phyloP scores from a whole-genome alignment of 2,888 invertebrate species.

The Nudaria mundana region DNA sequence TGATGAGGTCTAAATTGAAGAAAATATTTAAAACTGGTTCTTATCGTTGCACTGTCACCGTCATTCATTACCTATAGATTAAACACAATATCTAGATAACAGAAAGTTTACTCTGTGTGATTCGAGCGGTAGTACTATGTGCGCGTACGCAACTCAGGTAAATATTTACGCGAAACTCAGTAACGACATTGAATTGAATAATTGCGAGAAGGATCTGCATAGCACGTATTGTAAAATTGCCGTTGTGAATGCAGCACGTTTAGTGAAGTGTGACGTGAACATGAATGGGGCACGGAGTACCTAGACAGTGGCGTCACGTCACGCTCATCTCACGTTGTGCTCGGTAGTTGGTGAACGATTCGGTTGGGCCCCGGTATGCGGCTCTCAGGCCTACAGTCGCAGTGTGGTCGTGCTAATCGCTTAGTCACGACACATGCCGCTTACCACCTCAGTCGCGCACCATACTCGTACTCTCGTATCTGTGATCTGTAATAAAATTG shows the following conservation, averaged over 20 bases:
- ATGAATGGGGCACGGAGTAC: conserved; percentile 24
- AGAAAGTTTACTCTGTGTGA: conserved; percentile 3
- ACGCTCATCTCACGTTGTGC: conserved; percentile 20
- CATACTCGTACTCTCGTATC: too few relatives aligned
- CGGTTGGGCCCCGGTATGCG: conserved; percentile 11
- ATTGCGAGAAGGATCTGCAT: conserved; percentile 15
- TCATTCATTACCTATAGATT: neutral
- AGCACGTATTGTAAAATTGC: conserved; percentile 22
- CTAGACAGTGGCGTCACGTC: conserved; percentile 27
- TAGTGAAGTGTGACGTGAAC: conserved; percentile 42
- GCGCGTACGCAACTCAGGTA: conserved; percentile 31
- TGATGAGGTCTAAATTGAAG: neutral
- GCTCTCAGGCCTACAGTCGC: conserved; percentile 28
- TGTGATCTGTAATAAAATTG: conserved; percentile 50
- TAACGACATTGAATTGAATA: conserved; percentile 16
- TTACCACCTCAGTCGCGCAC: conserved; percentile 48
- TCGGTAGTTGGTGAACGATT: conserved; percentile 1
- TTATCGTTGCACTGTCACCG: neutral
- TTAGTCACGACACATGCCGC: conserved; percentile 59
- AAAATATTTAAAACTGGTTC: neutral
- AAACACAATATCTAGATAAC: conserved; percentile 23
- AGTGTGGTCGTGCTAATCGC: conserved; percentile 45
- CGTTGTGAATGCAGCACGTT: conserved; percentile 27
- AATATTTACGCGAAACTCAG: conserved; percentile 11
- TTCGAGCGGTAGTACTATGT: conserved; percentile 12